Evolutionary conservation across 2,113 vertebrate species (phyloP).

Genomic region (Pan paniscus): DNA sequence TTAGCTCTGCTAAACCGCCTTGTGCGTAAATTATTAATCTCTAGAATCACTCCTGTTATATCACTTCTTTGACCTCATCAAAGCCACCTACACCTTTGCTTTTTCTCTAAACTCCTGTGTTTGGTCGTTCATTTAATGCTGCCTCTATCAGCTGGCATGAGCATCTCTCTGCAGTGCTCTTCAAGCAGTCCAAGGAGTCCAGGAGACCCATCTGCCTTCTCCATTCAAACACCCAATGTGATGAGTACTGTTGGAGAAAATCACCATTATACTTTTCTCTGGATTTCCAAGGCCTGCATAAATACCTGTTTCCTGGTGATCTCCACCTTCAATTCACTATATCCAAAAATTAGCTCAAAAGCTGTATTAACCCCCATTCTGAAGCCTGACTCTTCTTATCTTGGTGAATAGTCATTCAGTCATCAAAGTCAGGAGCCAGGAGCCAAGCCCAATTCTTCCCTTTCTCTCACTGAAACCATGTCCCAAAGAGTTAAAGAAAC

Average conservation of each 20-base stretch:
- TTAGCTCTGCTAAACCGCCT: too few relatives aligned
- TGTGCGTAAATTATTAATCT: not conserved
- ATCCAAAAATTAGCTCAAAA: not conserved
- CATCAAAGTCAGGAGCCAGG: not conserved
- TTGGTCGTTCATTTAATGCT: too few relatives aligned
- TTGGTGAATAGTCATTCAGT: not conserved
- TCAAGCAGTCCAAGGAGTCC: too few relatives aligned
- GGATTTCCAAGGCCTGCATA: not conserved
- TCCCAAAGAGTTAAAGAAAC: too few relatives aligned
- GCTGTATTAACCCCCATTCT: too few relatives aligned
- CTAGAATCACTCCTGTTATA: not conserved
- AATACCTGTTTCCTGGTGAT: not conserved
- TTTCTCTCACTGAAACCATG: too few relatives aligned
- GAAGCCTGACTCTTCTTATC: not conserved
- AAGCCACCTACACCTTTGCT: not conserved
- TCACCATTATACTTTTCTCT: fast-evolving
- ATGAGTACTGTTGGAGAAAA: fast-evolving
- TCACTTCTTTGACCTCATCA: not conserved
- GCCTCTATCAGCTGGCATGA: fast-evolving
- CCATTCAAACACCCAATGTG: not conserved
- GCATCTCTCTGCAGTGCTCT: fast-evolving
- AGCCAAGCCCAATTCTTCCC: not conserved
- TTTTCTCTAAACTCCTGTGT: too few relatives aligned
- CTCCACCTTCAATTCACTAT: too few relatives aligned
- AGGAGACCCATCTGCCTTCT: too few relatives aligned